A percentile compares a stretch with the other conserved stretches of the same genome.
phyloP scores from a whole-genome alignment of 2,797 vertebrate genomes.

The Centropyge bicolor region DNA sequence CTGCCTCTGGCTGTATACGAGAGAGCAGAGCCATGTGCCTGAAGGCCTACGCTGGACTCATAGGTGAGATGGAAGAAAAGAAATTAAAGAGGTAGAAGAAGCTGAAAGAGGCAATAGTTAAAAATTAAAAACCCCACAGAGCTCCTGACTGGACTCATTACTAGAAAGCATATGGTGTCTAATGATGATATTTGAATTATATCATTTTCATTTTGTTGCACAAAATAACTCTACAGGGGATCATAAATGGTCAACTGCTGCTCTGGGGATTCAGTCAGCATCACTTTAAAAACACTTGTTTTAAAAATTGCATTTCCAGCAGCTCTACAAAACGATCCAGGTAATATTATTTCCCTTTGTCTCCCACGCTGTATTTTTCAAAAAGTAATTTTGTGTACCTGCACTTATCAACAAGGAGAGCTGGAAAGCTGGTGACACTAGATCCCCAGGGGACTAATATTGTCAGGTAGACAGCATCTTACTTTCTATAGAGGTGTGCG shows the following conservation, averaged over 20 bases:
- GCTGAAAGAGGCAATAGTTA: slow-evolving; percentile 9
- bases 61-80: slow-evolving; percentile 87
- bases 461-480: slow-evolving; percentile 22
- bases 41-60: slow-evolving; percentile 94
- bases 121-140: slow-evolving; percentile 17
- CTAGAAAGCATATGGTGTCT: slow-evolving; percentile 29
- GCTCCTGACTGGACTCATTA: slow-evolving; percentile 15
- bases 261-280: slow-evolving; percentile 31
- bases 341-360: slow-evolving; percentile 49
- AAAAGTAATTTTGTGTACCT: slow-evolving; percentile 54
- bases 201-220: slow-evolving; percentile 30
- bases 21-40: slow-evolving; percentile 90
- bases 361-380: slow-evolving; percentile 23
- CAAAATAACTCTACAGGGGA: slow-evolving; percentile 23
- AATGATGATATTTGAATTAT: slow-evolving; percentile 24
- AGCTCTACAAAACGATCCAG: slow-evolving; percentile 24
- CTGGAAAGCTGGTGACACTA: slow-evolving; percentile 36
- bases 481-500: slow-evolving; percentile 19
- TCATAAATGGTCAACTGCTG: slow-evolving; percentile 34
- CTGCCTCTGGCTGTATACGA: slow-evolving; percentile 87
- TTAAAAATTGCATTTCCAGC: slow-evolving; percentile 47
- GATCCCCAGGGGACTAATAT: slow-evolving; percentile 38
- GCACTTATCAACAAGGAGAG: slow-evolving; percentile 55
- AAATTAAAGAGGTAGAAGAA: slow-evolving; percentile 27
- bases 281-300: slow-evolving; percentile 38